Evolutionary conservation across 2,797 vertebrate genomes (phyloP), one percentile per base, ranked within the genome.

Genomic region (Phyllotis vaccarum): DNA sequence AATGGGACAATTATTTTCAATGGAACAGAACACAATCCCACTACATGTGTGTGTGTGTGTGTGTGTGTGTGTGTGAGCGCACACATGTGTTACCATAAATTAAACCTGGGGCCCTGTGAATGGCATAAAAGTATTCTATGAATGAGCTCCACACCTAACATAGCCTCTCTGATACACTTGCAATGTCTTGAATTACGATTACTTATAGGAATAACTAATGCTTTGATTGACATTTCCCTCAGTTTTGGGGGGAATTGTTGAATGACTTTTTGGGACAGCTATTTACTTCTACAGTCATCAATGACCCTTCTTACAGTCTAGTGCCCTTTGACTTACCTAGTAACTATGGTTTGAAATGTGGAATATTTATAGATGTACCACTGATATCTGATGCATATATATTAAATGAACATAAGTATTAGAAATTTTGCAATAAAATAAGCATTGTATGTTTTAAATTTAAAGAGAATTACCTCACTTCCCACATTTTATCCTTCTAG

Each of bases 381-480:
- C 46, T 75, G 24, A 66, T 89, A 43, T 90, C 9, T 91, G 74
- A 10, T 62, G 17, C 34, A 85, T 76, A 93, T 85, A 91, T 91
- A 91, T 90, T 91, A 91, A 88, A 58, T 68, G 54, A 89, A 87
- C 62, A 92, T 94, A 93, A 87, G 74, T 66, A 3, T 62, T 90
- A 85, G 62, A 80, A 75, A 37, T 4, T 72, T 95, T 94, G 40
- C 93, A 79, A 79, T 96, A 88, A 94, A 96, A 86, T 79, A 95
- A 88, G 3, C 40, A 86, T 89, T 90, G 91, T 81, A 54, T 46
- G 2, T 13, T 83, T 83, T 60, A 21, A 82, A 43, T 43, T 82
- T 27, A 34, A 21, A 22, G 40, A 85, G 60, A 66, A 66, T 66
- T 85, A 46, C 10, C 40, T 46, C 19, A 66, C 8, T 8, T 64